These are phyloP conservation scores for Odocoileus virginianus DNA, from an alignment of 2,113 vertebrate genomes.

Conservation along the genomic window DNA sequence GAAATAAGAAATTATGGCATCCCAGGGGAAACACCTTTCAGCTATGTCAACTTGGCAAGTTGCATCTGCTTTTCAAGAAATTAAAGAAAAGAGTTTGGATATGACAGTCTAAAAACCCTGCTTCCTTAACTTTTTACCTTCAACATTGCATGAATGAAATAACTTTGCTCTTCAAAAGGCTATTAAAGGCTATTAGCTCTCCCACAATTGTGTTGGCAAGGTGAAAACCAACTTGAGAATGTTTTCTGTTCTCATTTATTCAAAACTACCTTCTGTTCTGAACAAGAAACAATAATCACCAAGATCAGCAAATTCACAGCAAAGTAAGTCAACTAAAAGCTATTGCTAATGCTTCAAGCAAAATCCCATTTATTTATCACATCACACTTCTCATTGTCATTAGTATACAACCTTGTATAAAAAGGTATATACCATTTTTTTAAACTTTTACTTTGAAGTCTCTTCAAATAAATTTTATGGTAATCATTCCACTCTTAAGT, in stretches of 20 bases:
- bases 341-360: background rate
- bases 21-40: background rate
- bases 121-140: conserved; percentile 17
- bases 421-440: background rate
- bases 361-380: background rate
- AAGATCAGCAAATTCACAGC: background rate
- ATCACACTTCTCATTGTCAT: background rate
- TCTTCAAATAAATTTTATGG: background rate
- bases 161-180: background rate
- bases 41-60: conserved; percentile 8
- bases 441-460: background rate
- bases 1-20: background rate
- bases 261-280: background rate
- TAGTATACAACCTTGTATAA: background rate
- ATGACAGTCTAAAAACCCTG: background rate
- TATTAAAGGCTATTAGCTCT: background rate
- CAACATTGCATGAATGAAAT: background rate
- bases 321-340: background rate
- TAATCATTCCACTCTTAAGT: background rate
- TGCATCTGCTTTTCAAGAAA: conserved; percentile 43
- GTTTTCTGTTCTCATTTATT: background rate
- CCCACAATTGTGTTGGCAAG: background rate
- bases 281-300: background rate
- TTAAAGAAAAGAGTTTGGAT: background rate
- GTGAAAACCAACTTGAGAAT: background rate